These are phyloP conservation scores for Eupsilia transversa DNA, from an alignment of 2,888 invertebrate species.

Conservation along the genomic window DNA sequence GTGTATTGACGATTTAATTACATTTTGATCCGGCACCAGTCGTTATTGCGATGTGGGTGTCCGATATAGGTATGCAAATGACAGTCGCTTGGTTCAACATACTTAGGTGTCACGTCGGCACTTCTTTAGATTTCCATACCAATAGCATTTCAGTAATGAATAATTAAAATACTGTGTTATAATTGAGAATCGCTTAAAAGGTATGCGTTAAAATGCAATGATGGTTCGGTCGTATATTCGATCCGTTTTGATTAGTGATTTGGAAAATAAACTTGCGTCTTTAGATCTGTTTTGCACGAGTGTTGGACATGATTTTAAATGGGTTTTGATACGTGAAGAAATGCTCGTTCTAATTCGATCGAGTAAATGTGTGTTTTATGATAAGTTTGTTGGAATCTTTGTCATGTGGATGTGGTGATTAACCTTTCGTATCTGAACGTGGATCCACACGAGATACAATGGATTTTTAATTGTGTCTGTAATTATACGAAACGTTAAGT, in stretches of 20 bases:
- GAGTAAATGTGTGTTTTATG: constrained; percentile 32
- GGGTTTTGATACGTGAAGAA: constrained; percentile 40
- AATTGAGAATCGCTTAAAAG: constrained; percentile 62
- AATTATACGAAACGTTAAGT: no score
- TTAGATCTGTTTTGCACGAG: constrained; percentile 47
- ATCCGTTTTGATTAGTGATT: constrained; percentile 21
- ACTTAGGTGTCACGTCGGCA: constrained; percentile 77
- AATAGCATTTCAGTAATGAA: constrained; percentile 69
- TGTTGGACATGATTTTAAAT: constrained; percentile 47
- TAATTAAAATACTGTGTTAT: constrained; percentile 69
- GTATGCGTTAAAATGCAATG: constrained; percentile 57
- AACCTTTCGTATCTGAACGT: no score
- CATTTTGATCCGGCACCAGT: constrained; percentile 86
- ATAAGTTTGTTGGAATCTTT: constrained; percentile 31
- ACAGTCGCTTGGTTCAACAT: constrained; percentile 70
- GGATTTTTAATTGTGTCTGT: no score
- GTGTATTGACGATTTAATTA: constrained; percentile 90
- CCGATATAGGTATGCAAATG: constrained; percentile 87
- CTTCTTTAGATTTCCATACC: constrained; percentile 78
- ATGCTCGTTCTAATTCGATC: constrained; percentile 45
- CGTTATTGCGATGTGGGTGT: constrained; percentile 89
- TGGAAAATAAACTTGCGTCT: constrained; percentile 6
- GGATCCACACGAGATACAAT: no score
- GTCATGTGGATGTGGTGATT: neutral
- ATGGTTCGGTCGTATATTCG: constrained; percentile 31